phyloP scores from a whole-genome alignment of 92 coral and sea anemone genomes.

The Zoanthus sociatus region DNA sequence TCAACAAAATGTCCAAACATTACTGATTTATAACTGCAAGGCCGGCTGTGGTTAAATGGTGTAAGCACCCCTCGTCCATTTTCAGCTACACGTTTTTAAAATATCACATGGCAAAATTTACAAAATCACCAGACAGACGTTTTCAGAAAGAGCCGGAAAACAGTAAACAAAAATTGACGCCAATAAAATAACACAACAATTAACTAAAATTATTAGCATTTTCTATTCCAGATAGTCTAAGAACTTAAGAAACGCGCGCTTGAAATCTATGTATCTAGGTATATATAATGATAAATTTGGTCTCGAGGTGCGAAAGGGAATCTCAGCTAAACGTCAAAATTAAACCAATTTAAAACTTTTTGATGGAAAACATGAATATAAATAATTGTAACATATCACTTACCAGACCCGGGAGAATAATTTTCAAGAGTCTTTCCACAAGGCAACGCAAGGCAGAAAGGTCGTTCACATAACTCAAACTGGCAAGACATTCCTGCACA shows the following conservation, averaged over 20 bases:
- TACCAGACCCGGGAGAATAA: slow-evolving; percentile 82
- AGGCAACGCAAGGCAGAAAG: slow-evolving; percentile 60
- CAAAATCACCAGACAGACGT: too few relatives aligned
- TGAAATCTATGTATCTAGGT: too few relatives aligned
- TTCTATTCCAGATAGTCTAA: too few relatives aligned
- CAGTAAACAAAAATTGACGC: background rate
- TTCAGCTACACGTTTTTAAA: too few relatives aligned
- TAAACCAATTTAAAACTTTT: background rate
- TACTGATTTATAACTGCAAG: too few relatives aligned
- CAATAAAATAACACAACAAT: background rate
- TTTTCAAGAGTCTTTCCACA: slow-evolving; percentile 77
- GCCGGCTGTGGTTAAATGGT: too few relatives aligned
- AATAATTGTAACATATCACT: slow-evolving; percentile 42
- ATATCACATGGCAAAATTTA: too few relatives aligned
- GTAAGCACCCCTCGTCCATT: too few relatives aligned
- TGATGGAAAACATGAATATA: background rate
- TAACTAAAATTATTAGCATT: background rate
- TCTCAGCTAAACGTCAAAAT: background rate
- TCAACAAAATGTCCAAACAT: too few relatives aligned
- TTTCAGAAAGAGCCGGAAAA: background rate
- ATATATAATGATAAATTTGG: too few relatives aligned
- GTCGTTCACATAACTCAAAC: slow-evolving; percentile 69
- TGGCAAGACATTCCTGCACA: slow-evolving; percentile 53
- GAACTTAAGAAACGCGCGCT: too few relatives aligned
- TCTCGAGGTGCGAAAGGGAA: background rate